Evolutionary conservation across 2,888 invertebrate species (phyloP).

Genomic region (Lasioglossum morio): DNA sequence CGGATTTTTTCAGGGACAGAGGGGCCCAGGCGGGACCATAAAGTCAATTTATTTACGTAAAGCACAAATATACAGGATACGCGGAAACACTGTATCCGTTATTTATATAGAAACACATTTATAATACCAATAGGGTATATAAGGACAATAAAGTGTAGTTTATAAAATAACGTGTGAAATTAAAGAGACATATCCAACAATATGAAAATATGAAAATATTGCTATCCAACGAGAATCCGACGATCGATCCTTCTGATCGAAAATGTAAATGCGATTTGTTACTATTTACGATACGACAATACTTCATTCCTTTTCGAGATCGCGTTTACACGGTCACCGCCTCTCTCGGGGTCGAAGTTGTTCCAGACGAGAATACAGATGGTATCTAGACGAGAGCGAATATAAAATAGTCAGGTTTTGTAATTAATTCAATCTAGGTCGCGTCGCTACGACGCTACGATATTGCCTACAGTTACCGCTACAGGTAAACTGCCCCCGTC

Average conservation of each 20-base stretch:
- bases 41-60: too few relatives aligned
- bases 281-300: neutral
- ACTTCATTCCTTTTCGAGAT: neutral
- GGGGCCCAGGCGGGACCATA: too few relatives aligned
- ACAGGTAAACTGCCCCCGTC: neutral
- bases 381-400: neutral
- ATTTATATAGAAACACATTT: too few relatives aligned
- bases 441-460: neutral
- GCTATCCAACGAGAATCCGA: neutral
- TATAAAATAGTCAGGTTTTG: conserved; percentile 5
- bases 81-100: too few relatives aligned
- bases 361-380: neutral
- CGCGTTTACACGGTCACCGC: neutral
- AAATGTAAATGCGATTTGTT: neutral
- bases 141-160: too few relatives aligned
- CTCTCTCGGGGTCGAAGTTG: neutral
- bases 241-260: neutral
- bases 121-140: too few relatives aligned
- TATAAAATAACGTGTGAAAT: too few relatives aligned
- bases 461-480: neutral
- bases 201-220: neutral
- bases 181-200: too few relatives aligned
- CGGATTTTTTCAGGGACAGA: too few relatives aligned
- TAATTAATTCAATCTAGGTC: conserved; percentile 31
- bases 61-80: too few relatives aligned